Evolutionary conservation across 2,888 invertebrate genomes (phyloP), one percentile per base, ranked within the genome.

Genomic region (Pyrochroa serraticornis): DNA sequence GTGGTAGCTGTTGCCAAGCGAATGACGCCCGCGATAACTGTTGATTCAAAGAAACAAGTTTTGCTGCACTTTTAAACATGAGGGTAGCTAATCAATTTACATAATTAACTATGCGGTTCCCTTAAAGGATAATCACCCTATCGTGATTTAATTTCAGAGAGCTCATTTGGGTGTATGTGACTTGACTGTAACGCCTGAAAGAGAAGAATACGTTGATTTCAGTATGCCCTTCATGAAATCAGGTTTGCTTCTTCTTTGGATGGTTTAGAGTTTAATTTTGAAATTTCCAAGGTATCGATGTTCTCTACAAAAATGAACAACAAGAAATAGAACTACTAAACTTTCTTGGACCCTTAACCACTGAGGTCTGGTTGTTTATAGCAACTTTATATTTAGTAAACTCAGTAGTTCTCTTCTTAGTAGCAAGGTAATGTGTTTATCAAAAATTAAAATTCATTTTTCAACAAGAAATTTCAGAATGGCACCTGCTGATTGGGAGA

Each of bases 401-500:
- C 51, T 91, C 92, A 6, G 82, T 93, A 66, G 82, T 91, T 58
- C 85, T 94, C 62, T 93, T 90, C 75, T 82, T 92, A 58, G 84
- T 92, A 60, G 86, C 87, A 85, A 88, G 14, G 85, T 87, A 31
- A 10, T 12, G 1, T 1, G 7, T n/a, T 2, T 7, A 7, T 8
- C 8, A 46, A 34, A n/a, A 9, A n/a, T 14, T 14, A 34, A 6
- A 8, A 7, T n/a, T 22, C 9, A 6, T 36, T 14, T 46, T 0
- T 7, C 35, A 14, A 13, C 6, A 30, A 37, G 22, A 22, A 31
- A 14, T 48, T 50, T 7, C 14, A 92, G 92, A 78, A 83, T 91
- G 68, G 90, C 92, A 39, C 92, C 95, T 2, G 89, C 89, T 64
- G 96, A 97, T 79, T 94, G 93, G 93, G 89, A 91, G 73, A 95